Conservation (phyloP, 2,888 invertebrate genomes). For the Abscondita cerata region DNA sequence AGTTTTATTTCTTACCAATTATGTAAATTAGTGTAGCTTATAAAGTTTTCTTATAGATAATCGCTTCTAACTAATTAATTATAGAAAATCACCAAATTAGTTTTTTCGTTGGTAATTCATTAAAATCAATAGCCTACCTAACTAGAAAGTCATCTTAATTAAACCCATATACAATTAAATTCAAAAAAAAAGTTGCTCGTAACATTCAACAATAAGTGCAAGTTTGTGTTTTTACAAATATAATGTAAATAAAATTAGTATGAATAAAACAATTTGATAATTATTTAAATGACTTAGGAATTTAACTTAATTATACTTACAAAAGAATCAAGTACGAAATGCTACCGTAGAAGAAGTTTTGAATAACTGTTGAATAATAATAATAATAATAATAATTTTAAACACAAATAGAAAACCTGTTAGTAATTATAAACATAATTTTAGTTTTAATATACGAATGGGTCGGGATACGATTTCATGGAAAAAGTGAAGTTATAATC, state of each 20-base stretch:
- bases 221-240: constrained; percentile 4
- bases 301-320: neutral
- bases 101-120: constrained; percentile 5
- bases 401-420: neutral
- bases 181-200: neutral
- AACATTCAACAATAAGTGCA: neutral
- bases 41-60: neutral
- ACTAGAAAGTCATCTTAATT: constrained; percentile 4
- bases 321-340: neutral
- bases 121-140: constrained; percentile 6
- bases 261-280: constrained; percentile 7
- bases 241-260: neutral
- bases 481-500: neutral
- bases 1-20: neutral
- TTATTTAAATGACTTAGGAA: neutral
- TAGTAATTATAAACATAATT: constrained; percentile 5
- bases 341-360: no score
- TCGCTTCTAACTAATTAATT: constrained; percentile 5
- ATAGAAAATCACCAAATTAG: constrained; percentile 9
- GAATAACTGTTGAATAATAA: no score
- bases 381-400: no score
- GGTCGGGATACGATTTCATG: neutral
- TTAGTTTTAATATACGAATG: constrained; percentile 5
- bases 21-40: constrained; percentile 1
- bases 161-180: neutral